Base-by-base conservation (phyloP, 2,113 vertebrate species). In the Condylura cristata region DNA sequence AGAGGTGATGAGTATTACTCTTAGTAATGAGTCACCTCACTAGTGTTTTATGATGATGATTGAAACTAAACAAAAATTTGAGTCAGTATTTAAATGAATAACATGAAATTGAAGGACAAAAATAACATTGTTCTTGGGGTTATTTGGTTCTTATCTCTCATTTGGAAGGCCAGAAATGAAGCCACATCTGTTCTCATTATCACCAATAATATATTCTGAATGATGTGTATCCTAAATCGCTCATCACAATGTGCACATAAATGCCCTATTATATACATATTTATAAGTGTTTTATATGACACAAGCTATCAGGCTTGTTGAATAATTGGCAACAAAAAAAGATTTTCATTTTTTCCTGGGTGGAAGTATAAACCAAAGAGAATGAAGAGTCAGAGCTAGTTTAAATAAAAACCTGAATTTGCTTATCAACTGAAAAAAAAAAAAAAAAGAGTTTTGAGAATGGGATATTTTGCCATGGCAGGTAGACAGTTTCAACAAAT, bases 61-160 rank as follows among this genome's bases (percentile, higher is more conserved):
- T 46, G 71, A 9, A 68, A 90, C 63, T 71, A 71, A 83, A 71
- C 65, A 91, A 66, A 93, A 90, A 90, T 85, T 48, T 34, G 30
- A 82, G 60, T 78, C 66, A 68, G 24, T 92, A 71, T 83, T 93
- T 93, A 89, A 86, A 75, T 65, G n/a, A 92, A 8, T 89, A 84
- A 61, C 1, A 44, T 92, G 20, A 71, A 79, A 81, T 80, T 68
- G 30, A 37, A 74, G 18, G 39, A 28, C 13, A 56, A 86, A 72
- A 41, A n/a, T 18, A 91, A 74, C 10, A 53, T 30, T n/a, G 3
- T 24, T 85, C 20, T 80, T 63, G 60, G 48, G 17, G 9, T 78
- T 63, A 18, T 37, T 20, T 26, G 20, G 0, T n/a, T 65, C 65
- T 83, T 65, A 8, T 81, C n/a, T 90, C 26, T 92, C 51, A 70